Percentiles rank a stretch among this genome's conserved stretches.
Conservation (phyloP, 2,888 invertebrate species). For the Ormia ochracea region DNA sequence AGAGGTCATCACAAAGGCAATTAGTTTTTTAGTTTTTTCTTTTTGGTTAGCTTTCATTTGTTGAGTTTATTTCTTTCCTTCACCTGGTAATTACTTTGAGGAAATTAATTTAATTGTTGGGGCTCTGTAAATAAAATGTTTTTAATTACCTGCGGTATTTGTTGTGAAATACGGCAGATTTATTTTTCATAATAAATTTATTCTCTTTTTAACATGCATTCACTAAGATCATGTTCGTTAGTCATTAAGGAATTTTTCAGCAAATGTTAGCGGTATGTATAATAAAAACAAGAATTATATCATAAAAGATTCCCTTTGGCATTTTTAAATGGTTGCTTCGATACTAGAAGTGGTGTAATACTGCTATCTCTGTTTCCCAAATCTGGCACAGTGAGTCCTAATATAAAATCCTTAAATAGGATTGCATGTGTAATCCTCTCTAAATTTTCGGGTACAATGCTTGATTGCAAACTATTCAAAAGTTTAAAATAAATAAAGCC, state of each 20-base stretch:
- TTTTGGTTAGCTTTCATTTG: neutral
- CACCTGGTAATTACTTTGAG: slow-evolving; percentile 18
- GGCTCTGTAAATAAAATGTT: slow-evolving; percentile 21
- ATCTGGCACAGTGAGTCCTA: too few species aligned
- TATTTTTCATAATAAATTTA: neutral
- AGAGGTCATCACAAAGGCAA: slow-evolving; percentile 43
- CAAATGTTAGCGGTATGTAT: neutral
- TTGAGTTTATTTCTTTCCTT: neutral
- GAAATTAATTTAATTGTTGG: slow-evolving; percentile 36
- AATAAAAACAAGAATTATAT: too few species aligned
- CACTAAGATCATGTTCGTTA: neutral
- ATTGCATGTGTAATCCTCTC: too few species aligned
- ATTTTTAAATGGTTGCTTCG: too few species aligned
- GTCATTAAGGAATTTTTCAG: neutral
- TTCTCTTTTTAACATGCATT: neutral
- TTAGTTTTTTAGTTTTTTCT: slow-evolving; percentile 28
- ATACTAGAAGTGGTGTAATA: too few species aligned
- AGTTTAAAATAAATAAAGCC: too few species aligned
- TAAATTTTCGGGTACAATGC: too few species aligned
- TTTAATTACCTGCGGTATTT: slow-evolving; percentile 26
- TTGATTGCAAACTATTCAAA: too few species aligned
- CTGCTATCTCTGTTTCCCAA: too few species aligned
- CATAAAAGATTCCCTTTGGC: neutral
- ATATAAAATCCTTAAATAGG: too few species aligned
- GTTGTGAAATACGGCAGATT: neutral